Evolutionary conservation across 2,113 vertebrate genomes (phyloP).

Genomic region (Bufo bufo): DNA sequence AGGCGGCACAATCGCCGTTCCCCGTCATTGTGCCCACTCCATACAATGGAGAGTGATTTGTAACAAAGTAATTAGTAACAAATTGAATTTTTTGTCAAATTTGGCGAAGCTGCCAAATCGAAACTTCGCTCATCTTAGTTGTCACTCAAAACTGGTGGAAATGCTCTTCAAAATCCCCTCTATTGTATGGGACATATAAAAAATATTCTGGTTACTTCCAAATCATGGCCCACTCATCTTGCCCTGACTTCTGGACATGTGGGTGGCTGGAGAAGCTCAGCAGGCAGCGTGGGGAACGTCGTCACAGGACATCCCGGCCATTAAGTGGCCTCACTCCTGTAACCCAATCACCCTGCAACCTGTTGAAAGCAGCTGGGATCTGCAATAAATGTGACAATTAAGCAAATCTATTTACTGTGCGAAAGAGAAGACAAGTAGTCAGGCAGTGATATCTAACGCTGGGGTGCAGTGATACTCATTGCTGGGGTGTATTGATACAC

Average conservation of each 20-base stretch:
- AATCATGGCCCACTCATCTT: neutral
- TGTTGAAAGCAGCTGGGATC: constrained; percentile 72
- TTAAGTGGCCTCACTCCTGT: constrained; percentile 65
- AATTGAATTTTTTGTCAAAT: too few relatives aligned
- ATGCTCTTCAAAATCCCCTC: too few relatives aligned
- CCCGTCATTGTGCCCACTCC: too few relatives aligned
- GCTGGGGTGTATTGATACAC: neutral
- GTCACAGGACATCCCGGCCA: neutral
- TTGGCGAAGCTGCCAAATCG: too few relatives aligned
- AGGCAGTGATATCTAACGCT: neutral
- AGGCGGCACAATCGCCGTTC: too few relatives aligned
- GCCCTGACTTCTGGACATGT: neutral
- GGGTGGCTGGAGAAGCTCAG: neutral
- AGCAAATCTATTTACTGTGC: constrained; percentile 58
- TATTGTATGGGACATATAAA: too few relatives aligned
- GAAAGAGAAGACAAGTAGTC: constrained; percentile 26
- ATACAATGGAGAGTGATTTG: too few relatives aligned
- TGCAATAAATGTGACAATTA: constrained; percentile 69
- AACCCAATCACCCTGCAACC: constrained; percentile 71
- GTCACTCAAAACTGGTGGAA: too few relatives aligned
- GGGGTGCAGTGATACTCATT: neutral
- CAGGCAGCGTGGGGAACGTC: neutral
- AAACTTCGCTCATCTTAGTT: too few relatives aligned
- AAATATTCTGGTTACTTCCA: neutral
- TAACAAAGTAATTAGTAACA: too few relatives aligned